Conservation (phyloP, 2,888 invertebrate genomes). For the Polyommatus icarus region DNA sequence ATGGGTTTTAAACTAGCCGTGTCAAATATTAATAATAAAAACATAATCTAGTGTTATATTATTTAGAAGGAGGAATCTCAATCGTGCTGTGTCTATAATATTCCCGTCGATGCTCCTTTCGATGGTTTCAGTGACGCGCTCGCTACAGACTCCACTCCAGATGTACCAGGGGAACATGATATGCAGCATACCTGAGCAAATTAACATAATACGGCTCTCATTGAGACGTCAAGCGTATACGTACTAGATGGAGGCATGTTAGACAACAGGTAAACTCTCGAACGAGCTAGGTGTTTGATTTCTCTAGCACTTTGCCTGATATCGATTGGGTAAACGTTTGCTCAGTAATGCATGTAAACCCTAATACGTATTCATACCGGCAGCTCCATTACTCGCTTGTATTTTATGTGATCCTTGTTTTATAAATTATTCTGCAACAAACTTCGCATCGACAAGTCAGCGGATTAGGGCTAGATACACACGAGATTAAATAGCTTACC, state of each 20-base stretch:
- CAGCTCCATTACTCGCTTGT: constrained; percentile 30
- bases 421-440: constrained; percentile 23
- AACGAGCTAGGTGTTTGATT: constrained; percentile 32
- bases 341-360: constrained; percentile 31
- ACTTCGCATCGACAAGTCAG: constrained; percentile 24
- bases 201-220: constrained; percentile 30
- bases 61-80: not conserved
- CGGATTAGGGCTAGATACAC: constrained; percentile 12
- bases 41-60: too few relatives aligned
- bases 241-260: constrained; percentile 30
- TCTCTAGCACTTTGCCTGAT: constrained; percentile 32
- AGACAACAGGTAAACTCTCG: constrained; percentile 33
- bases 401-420: constrained; percentile 27
- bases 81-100: not conserved
- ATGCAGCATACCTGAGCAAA: constrained; percentile 23
- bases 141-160: not conserved
- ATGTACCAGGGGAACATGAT: constrained; percentile 19
- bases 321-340: constrained; percentile 35
- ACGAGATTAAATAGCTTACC: constrained; percentile 10
- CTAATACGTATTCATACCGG: constrained; percentile 31
- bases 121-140: not conserved
- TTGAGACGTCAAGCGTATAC: constrained; percentile 30
- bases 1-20: too few relatives aligned
- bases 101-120: not conserved
- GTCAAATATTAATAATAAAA: too few relatives aligned